Conservation (phyloP, 2,113 vertebrate species). For the Crotalus helleri region DNA sequence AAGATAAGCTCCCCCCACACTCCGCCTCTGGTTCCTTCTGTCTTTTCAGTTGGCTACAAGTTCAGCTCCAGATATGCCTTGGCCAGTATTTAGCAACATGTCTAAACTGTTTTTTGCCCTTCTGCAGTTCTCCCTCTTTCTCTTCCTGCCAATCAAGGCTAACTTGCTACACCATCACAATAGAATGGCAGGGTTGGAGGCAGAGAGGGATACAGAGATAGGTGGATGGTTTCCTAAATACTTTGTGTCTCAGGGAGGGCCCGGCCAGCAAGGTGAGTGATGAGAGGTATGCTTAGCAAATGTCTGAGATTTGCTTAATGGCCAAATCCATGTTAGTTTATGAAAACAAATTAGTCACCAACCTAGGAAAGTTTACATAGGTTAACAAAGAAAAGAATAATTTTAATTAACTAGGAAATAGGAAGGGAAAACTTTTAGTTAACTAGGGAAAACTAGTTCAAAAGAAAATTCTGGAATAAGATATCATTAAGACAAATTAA, state of each 20-base stretch:
- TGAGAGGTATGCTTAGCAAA: background rate
- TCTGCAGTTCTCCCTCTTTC: background rate
- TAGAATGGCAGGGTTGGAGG: constrained; percentile 95
- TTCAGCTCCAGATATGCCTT: background rate
- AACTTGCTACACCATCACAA: constrained; percentile 61
- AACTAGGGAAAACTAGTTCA: background rate
- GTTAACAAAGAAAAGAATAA: background rate
- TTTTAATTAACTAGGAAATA: background rate
- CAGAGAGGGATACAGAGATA: constrained; percentile 82
- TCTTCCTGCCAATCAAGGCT: constrained; percentile 46
- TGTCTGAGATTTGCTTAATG: background rate
- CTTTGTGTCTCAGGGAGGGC: background rate
- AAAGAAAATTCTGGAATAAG: background rate
- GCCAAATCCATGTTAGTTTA: background rate
- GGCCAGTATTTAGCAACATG: constrained; percentile 4
- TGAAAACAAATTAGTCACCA: background rate
- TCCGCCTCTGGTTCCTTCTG: constrained; percentile 26
- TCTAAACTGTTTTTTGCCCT: constrained; percentile 8
- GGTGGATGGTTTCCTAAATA: constrained; percentile 56
- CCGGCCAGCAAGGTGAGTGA: background rate
- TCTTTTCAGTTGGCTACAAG: constrained; percentile 43
- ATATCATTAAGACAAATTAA: background rate
- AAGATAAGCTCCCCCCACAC: background rate
- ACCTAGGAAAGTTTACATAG: background rate
- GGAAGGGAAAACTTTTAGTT: background rate